A percentile compares a stretch with the other conserved stretches of the same genome.
phyloP scores from a whole-genome alignment of 1,140 invertebrate species.

The Caenorhabditis remanei region DNA sequence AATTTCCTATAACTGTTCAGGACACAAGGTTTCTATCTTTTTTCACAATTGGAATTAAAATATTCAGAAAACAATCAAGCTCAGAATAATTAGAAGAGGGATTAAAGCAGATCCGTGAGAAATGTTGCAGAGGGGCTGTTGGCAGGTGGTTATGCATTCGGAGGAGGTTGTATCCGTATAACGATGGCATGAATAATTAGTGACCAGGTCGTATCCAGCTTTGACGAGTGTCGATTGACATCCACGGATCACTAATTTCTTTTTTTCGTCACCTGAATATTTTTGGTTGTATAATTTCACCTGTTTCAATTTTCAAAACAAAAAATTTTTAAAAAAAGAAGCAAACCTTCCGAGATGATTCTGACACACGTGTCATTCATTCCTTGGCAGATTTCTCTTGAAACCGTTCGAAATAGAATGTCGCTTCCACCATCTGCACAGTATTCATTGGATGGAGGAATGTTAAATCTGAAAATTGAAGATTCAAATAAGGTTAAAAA shows the following conservation, averaged over 20 bases:
- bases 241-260: constrained; percentile 3
- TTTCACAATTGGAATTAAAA: neutral
- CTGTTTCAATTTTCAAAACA: no score
- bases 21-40: no score
- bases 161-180: neutral
- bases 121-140: constrained; percentile 23
- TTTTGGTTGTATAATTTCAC: no score
- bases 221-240: constrained; percentile 21
- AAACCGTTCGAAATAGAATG: neutral
- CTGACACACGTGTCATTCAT: constrained; percentile 23
- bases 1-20: neutral
- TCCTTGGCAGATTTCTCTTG: neutral
- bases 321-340: neutral
- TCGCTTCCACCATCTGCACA: constrained; percentile 10
- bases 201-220: constrained; percentile 5
- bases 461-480: constrained; percentile 4
- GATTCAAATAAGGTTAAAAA: neutral
- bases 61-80: neutral
- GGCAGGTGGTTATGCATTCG: constrained; percentile 36
- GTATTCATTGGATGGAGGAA: constrained; percentile 43
- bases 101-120: constrained; percentile 7
- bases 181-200: constrained; percentile 5
- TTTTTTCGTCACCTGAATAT: constrained; percentile 3
- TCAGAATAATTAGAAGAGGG: neutral
- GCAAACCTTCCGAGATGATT: constrained; percentile 11